These are phyloP conservation scores for Batillaria attramentaria DNA, from an alignment of 1,140 invertebrate species.

Conservation along the genomic window DNA sequence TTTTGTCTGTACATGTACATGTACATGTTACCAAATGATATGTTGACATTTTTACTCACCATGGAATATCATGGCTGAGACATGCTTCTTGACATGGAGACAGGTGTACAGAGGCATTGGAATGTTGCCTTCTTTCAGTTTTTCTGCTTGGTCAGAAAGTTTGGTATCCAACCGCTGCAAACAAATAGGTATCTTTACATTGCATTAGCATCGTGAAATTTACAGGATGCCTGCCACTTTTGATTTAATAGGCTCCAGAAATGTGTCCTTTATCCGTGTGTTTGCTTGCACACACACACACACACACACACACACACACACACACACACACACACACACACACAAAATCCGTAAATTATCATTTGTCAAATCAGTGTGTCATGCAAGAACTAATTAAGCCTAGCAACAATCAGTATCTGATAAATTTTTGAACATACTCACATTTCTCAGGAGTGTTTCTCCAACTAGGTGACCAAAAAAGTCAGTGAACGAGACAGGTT, in stretches of 20 bases:
- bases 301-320: neutral
- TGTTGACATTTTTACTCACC: slow-evolving; percentile 61
- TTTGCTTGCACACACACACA: neutral
- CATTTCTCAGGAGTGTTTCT: slow-evolving; percentile 71
- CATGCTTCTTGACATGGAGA: slow-evolving; percentile 73
- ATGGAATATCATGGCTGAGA: slow-evolving; percentile 73
- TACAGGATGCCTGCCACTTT: neutral
- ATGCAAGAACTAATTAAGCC: too few relatives aligned
- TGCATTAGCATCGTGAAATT: neutral
- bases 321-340: neutral
- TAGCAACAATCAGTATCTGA: too few relatives aligned
- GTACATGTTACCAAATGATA: too few relatives aligned
- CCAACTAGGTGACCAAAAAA: slow-evolving; percentile 74
- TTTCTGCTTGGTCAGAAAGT: slow-evolving; percentile 68
- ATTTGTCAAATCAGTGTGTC: neutral
- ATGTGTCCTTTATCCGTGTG: slow-evolving; percentile 9
- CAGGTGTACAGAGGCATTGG: slow-evolving; percentile 74
- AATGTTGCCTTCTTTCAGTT: slow-evolving; percentile 64
- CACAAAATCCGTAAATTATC: too few relatives aligned
- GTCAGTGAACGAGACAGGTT: slow-evolving; percentile 74
- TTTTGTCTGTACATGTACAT: too few relatives aligned
- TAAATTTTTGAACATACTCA: slow-evolving; percentile 49
- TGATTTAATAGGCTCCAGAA: neutral
- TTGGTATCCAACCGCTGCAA: slow-evolving; percentile 65
- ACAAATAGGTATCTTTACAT: too few relatives aligned